Base-by-base conservation (phyloP, 2,797 vertebrate species). In the Acropternis orthonyx region DNA sequence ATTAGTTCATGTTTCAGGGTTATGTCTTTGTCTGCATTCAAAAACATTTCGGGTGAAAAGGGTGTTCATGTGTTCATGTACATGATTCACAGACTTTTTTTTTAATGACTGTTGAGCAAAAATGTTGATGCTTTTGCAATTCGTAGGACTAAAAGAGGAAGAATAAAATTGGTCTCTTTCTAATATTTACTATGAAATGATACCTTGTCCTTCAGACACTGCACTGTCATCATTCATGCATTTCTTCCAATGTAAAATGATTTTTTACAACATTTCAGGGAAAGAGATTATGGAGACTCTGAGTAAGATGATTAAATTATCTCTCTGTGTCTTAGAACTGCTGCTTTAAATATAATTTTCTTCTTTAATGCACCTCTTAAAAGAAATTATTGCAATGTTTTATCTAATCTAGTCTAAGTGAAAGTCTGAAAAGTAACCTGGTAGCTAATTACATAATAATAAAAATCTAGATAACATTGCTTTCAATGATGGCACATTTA, bases 361-460 rank as follows among this genome's bases (percentile, higher is more conserved):
- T 84, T 84, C 10, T 52, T 93, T 84, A 80, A 86, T 59, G 12
- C 6, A 41, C 4, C 10, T 85, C 84, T 46, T 67, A 67, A 51
- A 66, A 22, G n/a, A 87, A 85, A 43, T 69, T 41, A 52, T 59
- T 81, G 8, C 28, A 73, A 20, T 13, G 2, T 23, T 81, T 93
- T 77, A 52, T 75, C 30, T 67, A 34, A 63, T 68, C 41, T 86
- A 75, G 49, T 49, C 1, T 36, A 68, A 76, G 26, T 62, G n/a
- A 94, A 93, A 93, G n/a, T 12, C 66, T 86, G 62, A 78, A 77
- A 90, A 94, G 46, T 81, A 88, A 66, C 67, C 10, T 86, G 27
- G 2, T 22, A 68, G 36, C 19, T 88, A 88, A 61, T 84, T 19
- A 55, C 16, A 44, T 46, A 49, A 68, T 52, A 30, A 62, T 71